Evolutionary conservation across 2,113 vertebrate species (phyloP).

Genomic region (Natator depressus): DNA sequence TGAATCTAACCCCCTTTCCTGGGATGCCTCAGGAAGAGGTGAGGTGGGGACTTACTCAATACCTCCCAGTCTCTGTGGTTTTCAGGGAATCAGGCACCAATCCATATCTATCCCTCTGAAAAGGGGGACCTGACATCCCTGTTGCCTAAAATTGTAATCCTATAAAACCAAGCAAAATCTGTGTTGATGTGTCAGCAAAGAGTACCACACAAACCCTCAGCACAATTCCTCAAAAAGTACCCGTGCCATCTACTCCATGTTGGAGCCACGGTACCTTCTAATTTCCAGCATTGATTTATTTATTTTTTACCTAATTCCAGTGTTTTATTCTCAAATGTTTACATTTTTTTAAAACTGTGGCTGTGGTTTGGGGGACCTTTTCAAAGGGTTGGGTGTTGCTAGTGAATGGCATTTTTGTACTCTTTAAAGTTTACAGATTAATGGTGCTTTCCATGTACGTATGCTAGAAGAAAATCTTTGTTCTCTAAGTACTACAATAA

Average conservation of each 20-base stretch:
- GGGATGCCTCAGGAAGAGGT: not conserved
- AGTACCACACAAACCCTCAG: accelerated
- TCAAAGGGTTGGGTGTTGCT: accelerated
- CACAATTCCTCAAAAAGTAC: not conserved
- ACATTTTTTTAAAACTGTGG: not conserved
- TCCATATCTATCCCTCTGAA: not conserved
- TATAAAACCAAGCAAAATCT: not conserved
- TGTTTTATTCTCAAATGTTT: not conserved
- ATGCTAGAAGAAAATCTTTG: not conserved
- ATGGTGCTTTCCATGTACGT: not conserved
- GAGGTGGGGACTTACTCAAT: not conserved
- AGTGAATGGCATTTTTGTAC: not conserved
- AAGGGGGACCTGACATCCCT: not conserved
- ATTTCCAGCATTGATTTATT: not conserved
- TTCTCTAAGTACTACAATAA: not conserved
- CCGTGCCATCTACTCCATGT: too few species aligned
- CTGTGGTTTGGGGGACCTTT: not conserved
- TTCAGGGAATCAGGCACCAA: not conserved
- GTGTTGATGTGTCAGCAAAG: not conserved
- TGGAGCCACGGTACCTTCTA: not conserved
- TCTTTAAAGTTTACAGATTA: not conserved
- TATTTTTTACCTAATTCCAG: not conserved
- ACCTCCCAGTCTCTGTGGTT: not conserved
- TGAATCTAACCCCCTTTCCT: not conserved
- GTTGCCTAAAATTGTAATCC: not conserved